A percentile compares a stretch with the other conserved stretches of the same genome.
Conservation (phyloP, 2,888 invertebrate genomes). For the Caenorhabditis japonica region DNA sequence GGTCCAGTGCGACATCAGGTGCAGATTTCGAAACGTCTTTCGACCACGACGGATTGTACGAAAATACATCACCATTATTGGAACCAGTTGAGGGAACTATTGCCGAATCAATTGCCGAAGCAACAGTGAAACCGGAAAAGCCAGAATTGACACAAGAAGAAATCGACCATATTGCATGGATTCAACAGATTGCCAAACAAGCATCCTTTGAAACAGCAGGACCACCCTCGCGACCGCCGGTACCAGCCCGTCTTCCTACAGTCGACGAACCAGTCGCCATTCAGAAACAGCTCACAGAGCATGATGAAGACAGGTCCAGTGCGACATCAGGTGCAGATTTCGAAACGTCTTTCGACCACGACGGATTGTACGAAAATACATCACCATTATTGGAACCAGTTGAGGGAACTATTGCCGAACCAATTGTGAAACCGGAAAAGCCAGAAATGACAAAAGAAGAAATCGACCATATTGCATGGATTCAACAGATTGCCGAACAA, state of each 20-base stretch:
- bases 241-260: constrained; percentile 8
- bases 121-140: neutral
- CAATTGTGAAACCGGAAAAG: no score
- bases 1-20: constrained; percentile 51
- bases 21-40: constrained; percentile 45
- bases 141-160: constrained; percentile 42
- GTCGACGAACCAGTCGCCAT: constrained; percentile 8
- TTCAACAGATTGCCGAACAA: no score
- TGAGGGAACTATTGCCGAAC: no score
- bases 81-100: constrained; percentile 19
- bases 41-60: constrained; percentile 14
- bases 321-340: constrained; percentile 9
- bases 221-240: constrained; percentile 5
- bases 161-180: constrained; percentile 41
- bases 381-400: neutral
- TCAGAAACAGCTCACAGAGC: constrained; percentile 9
- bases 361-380: no score
- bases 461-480: no score
- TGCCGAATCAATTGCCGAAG: no score
- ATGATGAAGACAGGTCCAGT: constrained; percentile 14
- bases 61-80: constrained; percentile 16
- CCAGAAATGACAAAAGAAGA: no score
- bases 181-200: constrained; percentile 28
- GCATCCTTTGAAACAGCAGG: constrained; percentile 32
- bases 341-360: constrained; percentile 3